Percentiles rank a stretch among this genome's conserved stretches.
phyloP scores from a whole-genome alignment of 2,888 invertebrate species.

The Polyommatus icarus region DNA sequence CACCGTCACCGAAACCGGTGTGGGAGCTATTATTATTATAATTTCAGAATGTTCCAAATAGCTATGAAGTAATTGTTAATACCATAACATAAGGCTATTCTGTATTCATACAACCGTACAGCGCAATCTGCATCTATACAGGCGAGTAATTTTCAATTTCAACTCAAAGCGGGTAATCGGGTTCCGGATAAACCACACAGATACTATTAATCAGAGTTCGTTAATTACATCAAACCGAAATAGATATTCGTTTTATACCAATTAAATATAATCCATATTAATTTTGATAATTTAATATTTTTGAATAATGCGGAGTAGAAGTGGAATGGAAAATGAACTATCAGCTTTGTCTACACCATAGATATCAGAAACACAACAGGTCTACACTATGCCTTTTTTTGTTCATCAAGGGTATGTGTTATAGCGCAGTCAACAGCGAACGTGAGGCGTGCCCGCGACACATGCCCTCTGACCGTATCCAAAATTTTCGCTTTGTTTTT shows the following conservation, averaged over 20 bases:
- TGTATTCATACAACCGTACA: not conserved
- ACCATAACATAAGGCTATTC: not conserved
- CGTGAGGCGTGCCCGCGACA: too few species aligned
- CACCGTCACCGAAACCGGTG: too few species aligned
- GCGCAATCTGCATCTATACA: not conserved
- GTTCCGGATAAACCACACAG: conserved; percentile 6
- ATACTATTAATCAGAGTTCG: conserved; percentile 2
- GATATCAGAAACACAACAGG: too few species aligned
- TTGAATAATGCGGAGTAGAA: not conserved
- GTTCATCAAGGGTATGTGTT: too few species aligned
- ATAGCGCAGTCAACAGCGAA: too few species aligned
- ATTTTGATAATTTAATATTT: not conserved
- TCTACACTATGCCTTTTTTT: too few species aligned
- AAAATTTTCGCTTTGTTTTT: too few species aligned
- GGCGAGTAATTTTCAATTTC: conserved; percentile 30
- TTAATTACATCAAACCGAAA: conserved; percentile 15
- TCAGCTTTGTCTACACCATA: too few species aligned
- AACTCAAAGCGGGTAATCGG: conserved; percentile 17
- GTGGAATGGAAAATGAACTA: not conserved
- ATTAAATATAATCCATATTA: not conserved
- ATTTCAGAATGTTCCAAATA: too few species aligned
- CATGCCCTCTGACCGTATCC: too few species aligned
- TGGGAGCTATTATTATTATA: too few species aligned
- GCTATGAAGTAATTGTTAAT: not conserved
- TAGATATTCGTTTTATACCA: not conserved